Evolutionary conservation across 2,113 vertebrate species (phyloP).

Genomic region (Arvicanthis niloticus): DNA sequence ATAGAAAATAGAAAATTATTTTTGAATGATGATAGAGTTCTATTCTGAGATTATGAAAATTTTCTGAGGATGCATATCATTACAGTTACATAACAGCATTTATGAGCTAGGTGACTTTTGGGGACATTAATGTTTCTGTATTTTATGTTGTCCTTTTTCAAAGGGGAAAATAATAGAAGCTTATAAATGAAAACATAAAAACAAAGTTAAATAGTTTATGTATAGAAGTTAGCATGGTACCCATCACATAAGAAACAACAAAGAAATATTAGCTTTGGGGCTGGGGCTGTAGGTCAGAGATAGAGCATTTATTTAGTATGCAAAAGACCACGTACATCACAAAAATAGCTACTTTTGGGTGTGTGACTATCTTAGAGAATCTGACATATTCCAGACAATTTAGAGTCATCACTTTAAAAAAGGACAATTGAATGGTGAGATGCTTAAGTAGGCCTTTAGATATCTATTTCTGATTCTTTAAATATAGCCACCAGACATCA

Average conservation of each 20-base stretch:
- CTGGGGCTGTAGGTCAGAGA: background rate
- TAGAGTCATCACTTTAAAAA: background rate
- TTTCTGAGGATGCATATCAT: background rate
- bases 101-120: background rate
- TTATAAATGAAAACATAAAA: background rate
- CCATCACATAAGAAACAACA: background rate
- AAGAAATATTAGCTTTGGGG: background rate
- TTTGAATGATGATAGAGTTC: background rate
- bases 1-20: background rate
- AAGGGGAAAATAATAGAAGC: background rate
- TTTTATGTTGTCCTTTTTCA: background rate
- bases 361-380: background rate
- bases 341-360: conserved; percentile 1
- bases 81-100: background rate
- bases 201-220: background rate
- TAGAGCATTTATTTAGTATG: background rate
- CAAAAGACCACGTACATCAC: background rate
- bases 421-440: background rate
- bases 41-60: background rate
- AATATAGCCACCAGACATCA: background rate
- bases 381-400: background rate
- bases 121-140: background rate
- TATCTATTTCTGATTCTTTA: background rate
- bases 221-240: background rate
- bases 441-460: background rate